These are phyloP conservation scores for Magallana ariakensis DNA, from an alignment of 1,140 invertebrate species.

Conservation along the genomic window DNA sequence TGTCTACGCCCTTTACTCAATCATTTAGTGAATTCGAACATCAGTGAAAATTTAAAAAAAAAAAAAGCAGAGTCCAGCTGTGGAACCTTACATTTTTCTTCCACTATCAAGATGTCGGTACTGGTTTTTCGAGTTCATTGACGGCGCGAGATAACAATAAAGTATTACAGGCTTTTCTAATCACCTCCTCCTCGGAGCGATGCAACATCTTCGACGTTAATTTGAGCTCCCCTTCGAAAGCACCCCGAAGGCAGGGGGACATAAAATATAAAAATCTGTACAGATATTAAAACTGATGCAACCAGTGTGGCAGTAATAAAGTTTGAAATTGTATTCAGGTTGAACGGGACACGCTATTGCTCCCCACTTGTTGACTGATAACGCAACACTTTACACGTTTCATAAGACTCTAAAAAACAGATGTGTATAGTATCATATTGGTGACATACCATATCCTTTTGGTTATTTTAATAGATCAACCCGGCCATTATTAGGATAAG, in stretches of 20 bases:
- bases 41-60: conserved; percentile 5
- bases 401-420: conserved; percentile 3
- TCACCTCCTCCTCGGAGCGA: not conserved
- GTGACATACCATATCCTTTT: not conserved
- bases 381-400: not conserved
- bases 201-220: conserved; percentile 28
- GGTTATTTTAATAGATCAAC: conserved; percentile 1
- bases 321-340: conserved; percentile 9
- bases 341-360: not conserved
- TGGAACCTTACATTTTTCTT: not conserved
- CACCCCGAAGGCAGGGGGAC: conserved; percentile 11
- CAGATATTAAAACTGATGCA: conserved; percentile 32
- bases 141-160: conserved; percentile 20
- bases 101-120: conserved; percentile 1
- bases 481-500: not conserved
- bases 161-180: not conserved
- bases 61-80: conserved; percentile 26
- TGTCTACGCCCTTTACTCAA: conserved; percentile 3
- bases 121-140: conserved; percentile 32
- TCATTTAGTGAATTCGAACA: conserved; percentile 20
- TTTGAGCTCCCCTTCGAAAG: not conserved
- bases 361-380: not conserved
- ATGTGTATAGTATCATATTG: conserved; percentile 1
- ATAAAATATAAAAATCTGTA: conserved; percentile 36
- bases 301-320: not conserved